Base-by-base conservation (phyloP, 2,113 vertebrate genomes). In the Scatophagus argus region DNA sequence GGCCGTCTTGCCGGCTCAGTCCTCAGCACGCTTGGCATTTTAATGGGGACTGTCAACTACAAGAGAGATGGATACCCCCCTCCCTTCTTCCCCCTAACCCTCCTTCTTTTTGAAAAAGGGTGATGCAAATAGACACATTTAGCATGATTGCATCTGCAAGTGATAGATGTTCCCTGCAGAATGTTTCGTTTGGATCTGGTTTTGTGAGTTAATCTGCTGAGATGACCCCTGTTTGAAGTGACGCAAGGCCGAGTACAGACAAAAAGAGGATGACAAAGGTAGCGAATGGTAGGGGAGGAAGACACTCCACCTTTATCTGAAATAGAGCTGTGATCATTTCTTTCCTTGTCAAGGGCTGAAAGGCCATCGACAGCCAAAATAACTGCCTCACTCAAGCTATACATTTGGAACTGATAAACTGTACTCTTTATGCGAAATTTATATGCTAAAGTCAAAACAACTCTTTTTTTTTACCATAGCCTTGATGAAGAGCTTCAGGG, bases 41-140 rank as follows among this genome's bases (percentile, higher is more conserved):
- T 92, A 93, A 94, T 93, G 89, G 85, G 76, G 83, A 87, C 91
- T 93, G 93, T 92, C 93, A 94, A 88, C 84, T 83, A 81, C 79
- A 68, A 90, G 85, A 86, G 84, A 93, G 92, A 93, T 92, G 86
- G 87, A 90, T 77, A 58, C 63, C 19, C 39, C 6, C 44, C 7
- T 16, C 19, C 27, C 27, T 13, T 6, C 41, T 14, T 10, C 32
- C 31, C 66, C 61, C 36, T 12, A 0, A 21, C 47, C 32, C 46
- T 55, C 60, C 36, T 68, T 27, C 68, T 75, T 81, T 69, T 71
- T 44, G 43, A 54, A 49, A 47, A 69, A 64, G 49, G 41, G 52
- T 43, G 85, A 90, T 86, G 85, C 89, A 92, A 88, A 94, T 88
- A 86, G 88, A 90, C 88, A 85, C 84, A 76, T 93, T 92, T 88